These are phyloP conservation scores for Ammodytes marinus DNA, from an alignment of 2,113 vertebrate species.

Conservation along the genomic window DNA sequence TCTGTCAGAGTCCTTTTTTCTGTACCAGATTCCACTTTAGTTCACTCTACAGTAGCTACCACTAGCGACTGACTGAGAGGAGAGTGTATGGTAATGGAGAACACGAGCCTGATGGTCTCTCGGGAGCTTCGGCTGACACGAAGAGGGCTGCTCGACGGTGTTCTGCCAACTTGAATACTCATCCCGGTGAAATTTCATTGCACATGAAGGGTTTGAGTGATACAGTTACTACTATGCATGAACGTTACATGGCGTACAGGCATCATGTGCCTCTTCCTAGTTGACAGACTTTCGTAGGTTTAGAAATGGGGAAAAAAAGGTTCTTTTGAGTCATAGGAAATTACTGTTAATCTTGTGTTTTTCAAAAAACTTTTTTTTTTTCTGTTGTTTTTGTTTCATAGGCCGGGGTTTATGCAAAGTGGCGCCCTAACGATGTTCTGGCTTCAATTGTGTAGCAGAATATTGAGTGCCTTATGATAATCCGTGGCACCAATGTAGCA, in stretches of 20 bases:
- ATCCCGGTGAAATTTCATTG: conserved; percentile 62
- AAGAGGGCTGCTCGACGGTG: conserved; percentile 64
- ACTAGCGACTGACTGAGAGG: conserved; percentile 57
- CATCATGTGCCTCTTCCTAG: conserved; percentile 16
- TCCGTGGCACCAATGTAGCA: conserved; percentile 55
- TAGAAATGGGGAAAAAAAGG: conserved; percentile 31
- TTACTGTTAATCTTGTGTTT: conserved; percentile 40
- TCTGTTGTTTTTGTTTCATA: conserved; percentile 23
- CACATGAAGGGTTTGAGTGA: conserved; percentile 66
- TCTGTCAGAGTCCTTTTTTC: conserved; percentile 61
- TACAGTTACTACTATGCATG: conserved; percentile 57
- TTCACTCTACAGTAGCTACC: conserved; percentile 58
- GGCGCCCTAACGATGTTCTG: conserved; percentile 56
- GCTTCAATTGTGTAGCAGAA: conserved; percentile 47
- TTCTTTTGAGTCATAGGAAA: conserved; percentile 30
- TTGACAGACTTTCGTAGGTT: conserved; percentile 38
- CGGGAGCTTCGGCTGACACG: conserved; percentile 71
- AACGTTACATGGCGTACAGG: conserved; percentile 45
- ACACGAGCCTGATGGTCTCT: conserved; percentile 65
- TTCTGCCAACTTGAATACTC: conserved; percentile 76
- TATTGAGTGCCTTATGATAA: conserved; percentile 68
- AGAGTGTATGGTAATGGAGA: conserved; percentile 70
- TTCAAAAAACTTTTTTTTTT: conserved; percentile 6
- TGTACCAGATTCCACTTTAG: conserved; percentile 58
- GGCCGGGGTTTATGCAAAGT: conserved; percentile 41